Base-by-base conservation (phyloP, 2,797 vertebrate species). In the Cercopithecus diana region DNA sequence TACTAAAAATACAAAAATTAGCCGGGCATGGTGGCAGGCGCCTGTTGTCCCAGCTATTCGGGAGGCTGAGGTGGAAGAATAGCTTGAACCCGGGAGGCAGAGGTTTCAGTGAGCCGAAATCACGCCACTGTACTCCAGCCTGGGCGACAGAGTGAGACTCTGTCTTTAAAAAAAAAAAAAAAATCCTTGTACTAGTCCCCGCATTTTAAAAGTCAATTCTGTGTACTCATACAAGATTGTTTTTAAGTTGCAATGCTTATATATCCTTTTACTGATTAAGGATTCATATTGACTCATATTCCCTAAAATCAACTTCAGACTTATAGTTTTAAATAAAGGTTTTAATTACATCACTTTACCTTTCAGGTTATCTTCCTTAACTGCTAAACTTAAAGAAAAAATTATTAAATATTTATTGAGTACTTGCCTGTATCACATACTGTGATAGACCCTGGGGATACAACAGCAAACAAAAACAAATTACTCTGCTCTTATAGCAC, bases 151-250 rank as follows among this genome's bases (percentile, higher is more conserved):
- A 67, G 33, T 17, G 1, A 67, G 64, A n/a, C 15, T n/a, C 7
- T 33, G 0, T 67, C 64, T 19, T 33, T 45, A 55, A 22, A 58
- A 28, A 58, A 28, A 58, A 58, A 12, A 13, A 58, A 70, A 67
- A 61, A 48, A 3, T 43, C 10, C 12, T 55, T 80, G 7, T 61
- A 73, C 36, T 76, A 4, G 36, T 52, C 30, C 9, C 45, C 76
- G 14, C 28, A 75, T 52, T 81, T 90, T 95, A 61, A 88, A 95
- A 92, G n/a, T 89, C 11, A 70, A 14, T 33, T 72, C 57, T 93
- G 0, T 6, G 4, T 76, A 24, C 20, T 83, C 41, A 36, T 8
- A 26, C 11, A 82, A 26, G 48, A 45, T 33, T 64, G 22, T 77
- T 85, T 80, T 61, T 61, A 33, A 36, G 5, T 36, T 88, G 7